A percentile compares a stretch with the other conserved stretches of the same genome.
These are phyloP conservation scores for Cerastis leucographa DNA, from an alignment of 2,888 invertebrate species.

Conservation along the genomic window DNA sequence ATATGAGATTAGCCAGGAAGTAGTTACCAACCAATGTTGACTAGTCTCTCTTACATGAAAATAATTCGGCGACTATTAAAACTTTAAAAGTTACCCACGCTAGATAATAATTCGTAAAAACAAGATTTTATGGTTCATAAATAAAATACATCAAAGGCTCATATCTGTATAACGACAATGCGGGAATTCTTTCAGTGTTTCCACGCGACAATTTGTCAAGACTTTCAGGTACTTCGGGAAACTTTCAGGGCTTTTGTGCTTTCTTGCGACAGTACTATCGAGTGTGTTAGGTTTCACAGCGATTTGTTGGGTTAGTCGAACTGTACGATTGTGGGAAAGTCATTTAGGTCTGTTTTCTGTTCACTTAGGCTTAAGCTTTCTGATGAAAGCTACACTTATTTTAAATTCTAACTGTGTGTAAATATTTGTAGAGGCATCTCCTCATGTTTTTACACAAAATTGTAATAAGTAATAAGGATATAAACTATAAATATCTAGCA, in stretches of 20 bases:
- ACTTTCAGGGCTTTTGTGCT: not conserved
- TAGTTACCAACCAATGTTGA: slow-evolving; percentile 10
- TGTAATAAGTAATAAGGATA: not conserved
- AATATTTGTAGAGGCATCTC: not conserved
- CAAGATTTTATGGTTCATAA: slow-evolving; percentile 63
- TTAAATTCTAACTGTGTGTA: not conserved
- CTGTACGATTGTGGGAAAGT: not conserved
- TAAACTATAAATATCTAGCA: not conserved
- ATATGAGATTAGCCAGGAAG: slow-evolving; percentile 14
- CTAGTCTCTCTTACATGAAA: slow-evolving; percentile 39
- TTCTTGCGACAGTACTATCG: not conserved
- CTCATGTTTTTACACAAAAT: not conserved
- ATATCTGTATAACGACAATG: slow-evolving; percentile 42
- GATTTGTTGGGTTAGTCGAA: not conserved
- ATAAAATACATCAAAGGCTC: slow-evolving; percentile 62
- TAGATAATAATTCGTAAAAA: slow-evolving; percentile 60
- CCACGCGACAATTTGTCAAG: slow-evolving; percentile 33
- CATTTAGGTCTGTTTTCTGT: not conserved
- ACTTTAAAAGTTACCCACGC: slow-evolving; percentile 53
- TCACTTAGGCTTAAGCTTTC: no score
- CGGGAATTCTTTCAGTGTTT: slow-evolving; percentile 38
- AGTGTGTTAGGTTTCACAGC: not conserved
- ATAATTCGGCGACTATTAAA: slow-evolving; percentile 59
- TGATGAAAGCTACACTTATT: not conserved
- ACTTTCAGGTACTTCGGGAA: slow-evolving; percentile 4